Evolutionary conservation across 2,888 invertebrate species (phyloP), one percentile per base, ranked within the genome.

Genomic region (Cantharis flavilabris): DNA sequence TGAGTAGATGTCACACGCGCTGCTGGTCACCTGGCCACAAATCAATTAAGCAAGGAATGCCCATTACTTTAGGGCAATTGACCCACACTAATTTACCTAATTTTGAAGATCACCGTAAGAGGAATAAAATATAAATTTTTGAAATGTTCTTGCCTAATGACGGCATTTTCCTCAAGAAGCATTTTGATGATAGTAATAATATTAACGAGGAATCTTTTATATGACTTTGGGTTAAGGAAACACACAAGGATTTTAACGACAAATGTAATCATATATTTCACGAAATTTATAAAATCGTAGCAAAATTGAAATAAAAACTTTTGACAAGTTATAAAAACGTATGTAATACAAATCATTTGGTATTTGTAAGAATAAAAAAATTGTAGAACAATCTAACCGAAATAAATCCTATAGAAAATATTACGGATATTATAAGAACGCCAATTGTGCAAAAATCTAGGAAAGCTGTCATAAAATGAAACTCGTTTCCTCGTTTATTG

Each of bases 21-120:
- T 65, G 76, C 75, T 78, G 72, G 76, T 76, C 76, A 76, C 78
- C 78, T 78, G 72, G 71, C 73, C 76, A 73, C 77, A 72, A 75
- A 78, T 75, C 78, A 75, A 78, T 78, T 78, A 78, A 69, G 63
- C 67, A 23, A 62, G 70, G 75, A 65, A 70, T 70, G 62, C 26
- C 72, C 74, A 72, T 77, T 77, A 74, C 77, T 49, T 49, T 49
- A 49, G 49, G 49, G 49, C 4, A 49, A 49, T 49, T 49, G 49
- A 49, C 49, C 49, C 49, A 49, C 49, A 49, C n/a, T 49, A 49
- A 49, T 49, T 49, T 49, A n/a, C 49, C n/a, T 49, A 49, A 49
- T 49, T 49, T 49, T 49, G 16, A 5, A 49, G 49, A n/a, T n/a
- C n/a, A n/a, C 49, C n/a, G 49, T 9, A 49, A 49, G 7, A 49